phyloP scores from a whole-genome alignment of 1,140 invertebrate species.

The Apis mellifera region DNA sequence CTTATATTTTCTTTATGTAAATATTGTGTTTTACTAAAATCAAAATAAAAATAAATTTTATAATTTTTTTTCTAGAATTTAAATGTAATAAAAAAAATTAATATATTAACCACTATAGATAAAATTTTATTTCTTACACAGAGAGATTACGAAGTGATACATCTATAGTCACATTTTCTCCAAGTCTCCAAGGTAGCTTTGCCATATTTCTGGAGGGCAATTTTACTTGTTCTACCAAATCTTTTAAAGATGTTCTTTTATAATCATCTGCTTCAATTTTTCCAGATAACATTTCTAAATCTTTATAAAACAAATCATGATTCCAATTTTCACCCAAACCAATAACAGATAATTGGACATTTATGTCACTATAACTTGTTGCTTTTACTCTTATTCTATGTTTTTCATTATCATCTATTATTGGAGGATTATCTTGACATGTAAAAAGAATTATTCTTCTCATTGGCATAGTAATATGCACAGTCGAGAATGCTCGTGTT shows the following conservation, averaged over 20 bases:
- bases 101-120: neutral
- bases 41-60: slow-evolving; percentile 8
- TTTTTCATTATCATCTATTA: slow-evolving; percentile 40
- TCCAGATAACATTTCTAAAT: slow-evolving; percentile 63
- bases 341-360: slow-evolving; percentile 56
- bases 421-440: slow-evolving; percentile 56
- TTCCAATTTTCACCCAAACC: slow-evolving; percentile 58
- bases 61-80: neutral
- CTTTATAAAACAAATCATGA: slow-evolving; percentile 63
- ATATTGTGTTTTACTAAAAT: slow-evolving; percentile 54
- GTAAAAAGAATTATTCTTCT: slow-evolving; percentile 65
- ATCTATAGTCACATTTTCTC: slow-evolving; percentile 49
- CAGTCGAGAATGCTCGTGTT: slow-evolving; percentile 30
- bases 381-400: slow-evolving; percentile 51
- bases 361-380: slow-evolving; percentile 39
- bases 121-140: slow-evolving; percentile 37
- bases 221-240: slow-evolving; percentile 62
- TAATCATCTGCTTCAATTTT: slow-evolving; percentile 46
- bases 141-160: slow-evolving; percentile 52
- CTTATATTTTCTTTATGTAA: slow-evolving; percentile 40
- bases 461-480: slow-evolving; percentile 51
- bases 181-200: slow-evolving; percentile 53
- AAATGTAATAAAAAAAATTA: neutral
- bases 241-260: slow-evolving; percentile 45
- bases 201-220: slow-evolving; percentile 54